A percentile compares a stretch with the other conserved stretches of the same genome.
phyloP scores from a whole-genome alignment of 2,113 vertebrate genomes.

The Sphyrna mokarran region DNA sequence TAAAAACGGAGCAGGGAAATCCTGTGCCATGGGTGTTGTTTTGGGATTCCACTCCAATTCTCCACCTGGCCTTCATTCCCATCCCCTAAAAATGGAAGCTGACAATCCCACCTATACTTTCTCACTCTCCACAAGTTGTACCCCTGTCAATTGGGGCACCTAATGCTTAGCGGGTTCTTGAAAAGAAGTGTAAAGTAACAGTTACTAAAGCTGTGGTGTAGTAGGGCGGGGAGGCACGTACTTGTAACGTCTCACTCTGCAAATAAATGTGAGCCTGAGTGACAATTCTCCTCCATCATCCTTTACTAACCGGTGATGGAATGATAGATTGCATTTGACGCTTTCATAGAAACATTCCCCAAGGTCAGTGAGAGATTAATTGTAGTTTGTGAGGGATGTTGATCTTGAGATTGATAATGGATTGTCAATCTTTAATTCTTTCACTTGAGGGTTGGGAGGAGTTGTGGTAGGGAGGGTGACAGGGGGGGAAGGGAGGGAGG shows the following conservation, averaged over 20 bases:
- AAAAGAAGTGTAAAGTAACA: not conserved
- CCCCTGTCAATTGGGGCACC: too few species aligned
- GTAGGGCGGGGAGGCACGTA: not conserved
- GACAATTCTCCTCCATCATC: not conserved
- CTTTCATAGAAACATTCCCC: not conserved
- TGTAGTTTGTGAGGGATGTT: not conserved
- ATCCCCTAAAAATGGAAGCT: too few species aligned
- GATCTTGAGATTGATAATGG: not conserved
- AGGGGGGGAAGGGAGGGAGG: too few species aligned
- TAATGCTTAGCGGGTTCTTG: not conserved
- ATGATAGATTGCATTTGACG: too few species aligned
- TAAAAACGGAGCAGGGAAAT: too few species aligned
- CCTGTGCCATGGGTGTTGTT: too few species aligned
- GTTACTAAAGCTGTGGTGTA: not conserved
- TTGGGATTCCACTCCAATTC: too few species aligned
- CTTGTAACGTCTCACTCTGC: not conserved
- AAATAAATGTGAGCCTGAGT: not conserved
- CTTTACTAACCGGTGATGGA: not conserved
- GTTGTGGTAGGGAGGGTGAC: too few species aligned
- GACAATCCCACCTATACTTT: too few species aligned
- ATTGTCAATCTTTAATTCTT: not conserved
- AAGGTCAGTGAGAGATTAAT: not conserved
- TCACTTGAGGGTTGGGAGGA: not conserved
- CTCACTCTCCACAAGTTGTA: too few species aligned
- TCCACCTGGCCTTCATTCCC: too few species aligned